phyloP scores from a whole-genome alignment of 2,113 vertebrate genomes.

The Bucco capensis region DNA sequence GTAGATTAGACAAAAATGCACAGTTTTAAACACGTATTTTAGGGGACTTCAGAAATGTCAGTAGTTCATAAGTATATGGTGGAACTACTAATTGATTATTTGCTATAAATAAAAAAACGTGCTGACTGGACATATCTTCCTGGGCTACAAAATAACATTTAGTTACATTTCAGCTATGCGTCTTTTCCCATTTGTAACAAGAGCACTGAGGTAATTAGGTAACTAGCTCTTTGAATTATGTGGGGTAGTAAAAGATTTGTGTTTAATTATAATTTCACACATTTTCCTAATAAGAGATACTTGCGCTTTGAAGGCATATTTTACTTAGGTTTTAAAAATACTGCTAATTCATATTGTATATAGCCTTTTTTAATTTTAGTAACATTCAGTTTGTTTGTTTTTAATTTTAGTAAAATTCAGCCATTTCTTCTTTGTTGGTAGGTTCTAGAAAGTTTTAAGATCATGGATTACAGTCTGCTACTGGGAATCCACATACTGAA shows the following conservation, averaged over 20 bases:
- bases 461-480: conserved; percentile 98
- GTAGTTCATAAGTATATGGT: not conserved
- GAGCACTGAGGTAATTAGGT: not conserved
- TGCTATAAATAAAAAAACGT: not conserved
- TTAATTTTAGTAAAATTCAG: not conserved
- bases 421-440: conserved; percentile 39
- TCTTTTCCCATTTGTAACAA: not conserved
- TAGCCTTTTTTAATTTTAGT: not conserved
- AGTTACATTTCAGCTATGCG: not conserved
- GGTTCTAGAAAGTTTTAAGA: conserved; percentile 98
- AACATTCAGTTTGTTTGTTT: too few species aligned
- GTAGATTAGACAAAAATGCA: not conserved
- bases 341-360: not conserved
- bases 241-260: not conserved
- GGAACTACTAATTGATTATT: not conserved
- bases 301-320: not conserved
- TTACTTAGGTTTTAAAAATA: not conserved
- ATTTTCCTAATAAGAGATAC: not conserved
- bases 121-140: not conserved
- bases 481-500: conserved; percentile 91
- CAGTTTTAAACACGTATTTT: not conserved
- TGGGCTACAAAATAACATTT: not conserved
- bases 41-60: not conserved
- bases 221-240: not conserved
- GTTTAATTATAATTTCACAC: not conserved